Conservation (phyloP, 2,888 invertebrate species). For the Cerastis leucographa region DNA sequence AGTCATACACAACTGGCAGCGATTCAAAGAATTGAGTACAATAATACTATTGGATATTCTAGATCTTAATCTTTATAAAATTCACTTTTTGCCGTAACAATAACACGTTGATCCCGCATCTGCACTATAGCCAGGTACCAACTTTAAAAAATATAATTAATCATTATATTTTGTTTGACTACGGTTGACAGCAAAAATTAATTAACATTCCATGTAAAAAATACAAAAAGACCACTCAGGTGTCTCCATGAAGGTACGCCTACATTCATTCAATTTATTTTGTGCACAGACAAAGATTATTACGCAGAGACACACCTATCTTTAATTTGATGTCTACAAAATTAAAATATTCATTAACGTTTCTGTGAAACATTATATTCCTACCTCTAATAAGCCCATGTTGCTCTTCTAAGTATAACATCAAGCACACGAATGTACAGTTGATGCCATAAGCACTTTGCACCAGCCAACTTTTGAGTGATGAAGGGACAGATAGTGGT, state of each 20-base stretch:
- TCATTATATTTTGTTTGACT: constrained; percentile 87
- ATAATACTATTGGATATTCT: constrained; percentile 39
- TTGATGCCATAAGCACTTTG: neutral
- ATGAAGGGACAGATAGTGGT: neutral
- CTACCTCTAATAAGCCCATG: neutral
- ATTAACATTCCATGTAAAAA: constrained; percentile 89
- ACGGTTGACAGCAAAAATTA: constrained; percentile 89
- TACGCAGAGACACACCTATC: constrained; percentile 35
- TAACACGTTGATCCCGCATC: constrained; percentile 56
- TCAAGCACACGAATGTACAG: neutral
- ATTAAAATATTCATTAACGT: neutral
- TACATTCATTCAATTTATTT: constrained; percentile 87
- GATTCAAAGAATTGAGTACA: constrained; percentile 38
- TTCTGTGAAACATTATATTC: too few relatives aligned
- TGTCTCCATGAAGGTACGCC: constrained; percentile 84
- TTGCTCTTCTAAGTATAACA: too few relatives aligned
- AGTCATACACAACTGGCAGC: constrained; percentile 26
- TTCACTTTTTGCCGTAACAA: constrained; percentile 56
- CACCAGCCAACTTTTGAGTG: neutral
- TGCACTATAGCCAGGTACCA: constrained; percentile 70
- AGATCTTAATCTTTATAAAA: constrained; percentile 51
- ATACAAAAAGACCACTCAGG: constrained; percentile 85
- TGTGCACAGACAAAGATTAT: constrained; percentile 82
- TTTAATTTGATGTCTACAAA: neutral
- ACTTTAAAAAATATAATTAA: constrained; percentile 82